Base-by-base conservation (phyloP, 2,888 invertebrate genomes). In the Cotesia congregata region DNA sequence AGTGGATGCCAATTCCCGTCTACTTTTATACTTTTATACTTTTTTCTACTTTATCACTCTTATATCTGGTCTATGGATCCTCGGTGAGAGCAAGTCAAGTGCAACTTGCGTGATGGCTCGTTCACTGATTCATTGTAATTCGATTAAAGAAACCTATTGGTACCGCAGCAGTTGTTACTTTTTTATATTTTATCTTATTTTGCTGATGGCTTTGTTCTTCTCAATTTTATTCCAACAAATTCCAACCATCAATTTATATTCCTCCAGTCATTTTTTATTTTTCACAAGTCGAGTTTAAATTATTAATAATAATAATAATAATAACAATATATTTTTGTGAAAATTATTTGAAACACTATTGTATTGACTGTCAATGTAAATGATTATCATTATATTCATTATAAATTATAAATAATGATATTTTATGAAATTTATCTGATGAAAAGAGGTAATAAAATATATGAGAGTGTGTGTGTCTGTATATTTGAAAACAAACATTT, bases 101-200 rank as follows among this genome's bases (percentile, higher is more conserved):
- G 70, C 67, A 72, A 69, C 75, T 77, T 77, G 74, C 74, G 73
- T 77, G 73, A 79, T 82, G 77, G 76, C 76, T 81, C 77, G 77
- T 78, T 77, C 80, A 70, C 77, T 76, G 79, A 80, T 82, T 82
- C 80, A 78, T 77, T 77, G 64, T 77, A 75, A 81, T 81, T 81
- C 77, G 74, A 82, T 82, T 50, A 79, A 80, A 75, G 79, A 81
- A 78, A 73, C 60, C 61, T 59, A 41, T 62, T 39, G 67, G 73
- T 39, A 20, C 65, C 20, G 68, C 12, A 78, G 75, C 3, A 76
- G 65, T 77, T 79, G 76, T 78, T 74, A 76, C 72, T n/a, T 39
- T 73, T 6, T 67, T 17, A 17, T 17, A 17, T 17, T 73, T 61
- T 76, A 61, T 67, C 17, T n/a, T 60, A 30, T 39, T 64, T 64